Conservation (phyloP, 2,888 invertebrate genomes). For the Zootermopsis nevadensis region DNA sequence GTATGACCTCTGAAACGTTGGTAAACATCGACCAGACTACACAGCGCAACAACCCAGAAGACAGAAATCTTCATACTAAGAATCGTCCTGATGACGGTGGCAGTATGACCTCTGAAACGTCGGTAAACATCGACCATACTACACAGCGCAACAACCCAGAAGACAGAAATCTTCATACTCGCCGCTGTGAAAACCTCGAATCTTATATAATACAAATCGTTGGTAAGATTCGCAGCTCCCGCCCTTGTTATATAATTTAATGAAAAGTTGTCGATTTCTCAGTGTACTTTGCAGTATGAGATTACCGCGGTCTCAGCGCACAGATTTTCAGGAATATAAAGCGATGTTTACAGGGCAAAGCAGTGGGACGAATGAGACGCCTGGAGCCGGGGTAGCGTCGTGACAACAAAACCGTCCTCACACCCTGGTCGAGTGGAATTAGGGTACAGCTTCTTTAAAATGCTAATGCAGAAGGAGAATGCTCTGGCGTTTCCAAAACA, state of each 20-base stretch:
- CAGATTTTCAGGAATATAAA: conserved; percentile 2
- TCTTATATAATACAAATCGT: too few species aligned
- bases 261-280: background rate
- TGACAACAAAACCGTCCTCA: conserved; percentile 12
- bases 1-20: too few species aligned
- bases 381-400: background rate
- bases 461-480: background rate
- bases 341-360: background rate
- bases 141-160: too few species aligned
- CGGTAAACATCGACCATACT: too few species aligned
- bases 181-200: too few species aligned
- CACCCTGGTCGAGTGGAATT: background rate
- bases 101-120: too few species aligned
- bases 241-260: background rate
- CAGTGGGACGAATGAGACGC: conserved; percentile 14
- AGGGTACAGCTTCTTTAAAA: background rate
- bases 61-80: too few species aligned
- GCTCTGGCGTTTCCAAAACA: background rate
- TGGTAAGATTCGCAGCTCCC: too few species aligned
- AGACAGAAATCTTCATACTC: too few species aligned
- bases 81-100: too few species aligned
- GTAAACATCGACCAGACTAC: too few species aligned
- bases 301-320: background rate
- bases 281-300: background rate
- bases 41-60: too few species aligned